Evolutionary conservation across 1,140 invertebrate genomes (phyloP).

Genomic region (Procambarus clarkii): DNA sequence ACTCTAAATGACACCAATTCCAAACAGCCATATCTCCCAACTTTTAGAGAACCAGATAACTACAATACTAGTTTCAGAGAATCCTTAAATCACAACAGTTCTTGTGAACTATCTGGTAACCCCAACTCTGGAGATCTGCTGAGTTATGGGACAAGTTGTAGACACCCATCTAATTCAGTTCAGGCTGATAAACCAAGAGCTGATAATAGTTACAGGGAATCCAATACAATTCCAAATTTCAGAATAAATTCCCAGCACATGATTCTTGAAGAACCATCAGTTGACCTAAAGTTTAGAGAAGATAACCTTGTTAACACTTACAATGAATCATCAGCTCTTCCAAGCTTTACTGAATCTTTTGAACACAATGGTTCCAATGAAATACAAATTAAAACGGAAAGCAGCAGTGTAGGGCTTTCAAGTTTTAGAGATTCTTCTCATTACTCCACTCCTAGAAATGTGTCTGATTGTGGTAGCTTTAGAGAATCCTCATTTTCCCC

Average conservation of each 20-base stretch:
- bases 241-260: slow-evolving; percentile 35
- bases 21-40: slow-evolving; percentile 18
- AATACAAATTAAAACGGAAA: slow-evolving; percentile 30
- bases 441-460: slow-evolving; percentile 1
- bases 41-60: slow-evolving; percentile 30
- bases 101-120: slow-evolving; percentile 15
- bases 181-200: not conserved
- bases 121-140: slow-evolving; percentile 26
- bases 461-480: not conserved
- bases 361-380: slow-evolving; percentile 41
- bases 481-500: not conserved
- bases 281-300: slow-evolving; percentile 33
- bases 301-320: not conserved
- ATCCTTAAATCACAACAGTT: slow-evolving; percentile 17
- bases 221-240: slow-evolving; percentile 19
- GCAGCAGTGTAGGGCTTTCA: not conserved
- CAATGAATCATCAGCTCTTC: slow-evolving; percentile 37
- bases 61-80: slow-evolving; percentile 35
- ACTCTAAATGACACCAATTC: slow-evolving; percentile 21
- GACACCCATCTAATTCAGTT: slow-evolving; percentile 7
- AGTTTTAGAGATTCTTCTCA: slow-evolving; percentile 28
- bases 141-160: slow-evolving; percentile 14
- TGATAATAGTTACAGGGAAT: slow-evolving; percentile 34
- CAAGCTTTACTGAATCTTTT: slow-evolving; percentile 62
- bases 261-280: not conserved